Evolutionary conservation across 2,888 invertebrate genomes (phyloP), one percentile per base, ranked within the genome.

Genomic region (Lysandra coridon): DNA sequence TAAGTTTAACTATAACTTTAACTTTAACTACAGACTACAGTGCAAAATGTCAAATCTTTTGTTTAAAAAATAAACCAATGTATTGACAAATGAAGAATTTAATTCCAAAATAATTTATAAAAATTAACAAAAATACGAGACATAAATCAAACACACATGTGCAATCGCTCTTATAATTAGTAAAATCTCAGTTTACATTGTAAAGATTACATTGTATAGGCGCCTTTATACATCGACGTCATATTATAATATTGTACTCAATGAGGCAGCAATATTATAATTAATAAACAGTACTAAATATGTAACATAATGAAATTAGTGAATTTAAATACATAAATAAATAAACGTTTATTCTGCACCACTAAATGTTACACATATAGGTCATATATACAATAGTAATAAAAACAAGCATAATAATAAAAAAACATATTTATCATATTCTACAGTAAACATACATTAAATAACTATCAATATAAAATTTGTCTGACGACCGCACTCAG

Each of bases 121-220:
- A 57, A 76, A 57, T 33, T 53, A 53, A 76, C 49, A 53, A 53
- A 76, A 76, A 53, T 14, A 53, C 14, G 57, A 57, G 33, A 76
- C 30, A 49, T 49, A 76, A 57, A 57, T 57, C 14, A 76, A 76
- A 76, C 57, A 57, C 53, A 69, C 30, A 33, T 76, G 57, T 76
- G 33, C 33, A 49, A 76, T 76, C 76, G 17, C 53, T 76, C 57
- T 76, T 57, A 76, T 76, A 57, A 76, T 57, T 33, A 76, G 33
- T 76, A 76, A 76, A 76, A 76, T 76, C 76, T 76, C 53, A 75
- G 53, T 75, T 53, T 75, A 75, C 53, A 53, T 30, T 74, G 74
- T 49, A 49, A 30, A 53, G 37, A 40, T 37, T 73, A n/a, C 73
- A 73, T 40, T 74, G 44, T 44, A 44, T 74, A 74, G 74, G 75